Base-by-base conservation (phyloP, 2,113 vertebrate species). In the Pithys albifrons region DNA sequence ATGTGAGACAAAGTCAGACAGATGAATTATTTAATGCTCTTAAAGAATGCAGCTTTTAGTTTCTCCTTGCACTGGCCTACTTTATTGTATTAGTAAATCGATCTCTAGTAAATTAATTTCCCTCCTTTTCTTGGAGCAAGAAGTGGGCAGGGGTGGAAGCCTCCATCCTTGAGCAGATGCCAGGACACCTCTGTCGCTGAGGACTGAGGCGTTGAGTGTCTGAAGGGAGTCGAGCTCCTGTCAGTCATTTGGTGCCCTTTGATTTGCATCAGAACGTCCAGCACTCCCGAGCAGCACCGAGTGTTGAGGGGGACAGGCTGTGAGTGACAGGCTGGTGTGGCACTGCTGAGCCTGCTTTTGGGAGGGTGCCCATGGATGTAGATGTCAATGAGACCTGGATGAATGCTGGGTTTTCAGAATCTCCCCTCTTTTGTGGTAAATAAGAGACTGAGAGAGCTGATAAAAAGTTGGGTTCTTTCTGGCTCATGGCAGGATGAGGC, bases 11-110 rank as follows among this genome's bases (percentile, higher is more conserved):
- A 88, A 96, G 94, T 84, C 93, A 95, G 96, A 78, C 61, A n/a
- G 80, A 93, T 96, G 85, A 96, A 96, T 97, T 95, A 96, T 97
- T 97, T 89, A 96, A 86, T 86, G 87, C 83, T 89, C 91, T 94
- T 89, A 79, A 85, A 91, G 87, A 92, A 95, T 71, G 88, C 86
- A 95, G 67, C 88, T 95, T 87, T 87, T 64, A 77, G 90, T 89
- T 93, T 87, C 91, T 94, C 76, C 73, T 78, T 46, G 74, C 1
- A 0, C 90, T 88, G 94, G 69, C 82, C 88, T 92, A 59, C 54
- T 94, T 95, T 89, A 73, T 75, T 48, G 33, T 59, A 88, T 80
- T 93, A 90, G 91, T 39, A 72, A 92, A 95, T 85, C 24, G 65
- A 95, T 94, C 71, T 31, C 18, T 7, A 41, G 89, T 64, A 82